Evolutionary conservation across 2,888 invertebrate genomes (phyloP).

Genomic region (Acrobasis repandana): DNA sequence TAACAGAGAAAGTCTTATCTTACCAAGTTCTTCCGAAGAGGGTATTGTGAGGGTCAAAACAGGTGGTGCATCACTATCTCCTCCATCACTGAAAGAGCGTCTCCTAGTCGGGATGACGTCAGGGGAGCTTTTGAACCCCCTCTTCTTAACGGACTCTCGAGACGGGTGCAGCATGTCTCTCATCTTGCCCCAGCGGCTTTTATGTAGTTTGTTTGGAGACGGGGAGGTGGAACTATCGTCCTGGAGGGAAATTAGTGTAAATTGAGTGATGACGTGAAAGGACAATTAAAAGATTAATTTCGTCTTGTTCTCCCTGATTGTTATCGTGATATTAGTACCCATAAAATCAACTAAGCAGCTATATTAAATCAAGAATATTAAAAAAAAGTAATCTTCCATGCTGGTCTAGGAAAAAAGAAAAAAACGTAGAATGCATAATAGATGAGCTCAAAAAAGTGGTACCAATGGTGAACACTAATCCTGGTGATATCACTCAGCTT

Average conservation of each 20-base stretch:
- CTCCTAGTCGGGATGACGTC: constrained; percentile 66
- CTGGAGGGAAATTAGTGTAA: constrained; percentile 50
- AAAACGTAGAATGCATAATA: too few relatives aligned
- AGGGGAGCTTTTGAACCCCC: constrained; percentile 68
- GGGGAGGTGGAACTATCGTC: constrained; percentile 78
- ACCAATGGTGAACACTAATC: too few relatives aligned
- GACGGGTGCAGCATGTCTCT: constrained; percentile 89
- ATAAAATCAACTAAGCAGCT: too few relatives aligned
- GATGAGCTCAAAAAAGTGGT: too few relatives aligned
- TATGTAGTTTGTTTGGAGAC: constrained; percentile 80
- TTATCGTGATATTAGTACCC: too few relatives aligned
- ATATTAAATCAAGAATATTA: too few relatives aligned
- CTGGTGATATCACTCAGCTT: too few relatives aligned
- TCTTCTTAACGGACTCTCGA: constrained; percentile 85
- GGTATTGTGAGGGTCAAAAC: constrained; percentile 84
- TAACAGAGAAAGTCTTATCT: constrained; percentile 22
- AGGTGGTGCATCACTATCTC: constrained; percentile 74
- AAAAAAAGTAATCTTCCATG: too few relatives aligned
- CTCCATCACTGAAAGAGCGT: constrained; percentile 74
- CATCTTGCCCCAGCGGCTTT: constrained; percentile 91
- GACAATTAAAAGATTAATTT: too few relatives aligned
- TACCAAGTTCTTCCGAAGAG: constrained; percentile 83
- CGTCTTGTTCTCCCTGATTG: too few relatives aligned
- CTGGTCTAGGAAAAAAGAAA: too few relatives aligned
- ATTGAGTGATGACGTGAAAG: too few relatives aligned